Evolutionary conservation across 2,888 invertebrate genomes (phyloP).

Genomic region (Torymus texanus): DNA sequence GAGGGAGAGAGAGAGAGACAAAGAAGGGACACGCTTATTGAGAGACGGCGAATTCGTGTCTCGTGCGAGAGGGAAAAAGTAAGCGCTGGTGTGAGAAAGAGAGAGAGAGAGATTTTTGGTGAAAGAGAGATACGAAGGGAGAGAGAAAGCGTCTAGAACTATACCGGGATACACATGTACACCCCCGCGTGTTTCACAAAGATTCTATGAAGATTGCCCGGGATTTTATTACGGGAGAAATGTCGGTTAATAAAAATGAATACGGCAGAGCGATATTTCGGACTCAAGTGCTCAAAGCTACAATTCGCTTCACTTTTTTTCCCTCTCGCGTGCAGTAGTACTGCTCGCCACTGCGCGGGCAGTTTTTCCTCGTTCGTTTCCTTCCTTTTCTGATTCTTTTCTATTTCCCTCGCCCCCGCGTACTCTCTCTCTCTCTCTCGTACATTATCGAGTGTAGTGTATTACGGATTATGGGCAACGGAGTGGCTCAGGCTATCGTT

Average conservation of each 20-base stretch:
- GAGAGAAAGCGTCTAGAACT: constrained; percentile 55
- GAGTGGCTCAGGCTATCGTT: constrained; percentile 37
- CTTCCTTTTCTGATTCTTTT: constrained; percentile 12
- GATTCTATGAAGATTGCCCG: constrained; percentile 75
- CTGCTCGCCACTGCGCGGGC: too few species aligned
- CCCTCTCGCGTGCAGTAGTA: not conserved
- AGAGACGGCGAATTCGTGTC: constrained; percentile 25
- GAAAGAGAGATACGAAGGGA: constrained; percentile 36
- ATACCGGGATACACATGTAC: constrained; percentile 66
- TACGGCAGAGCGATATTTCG: constrained; percentile 60
- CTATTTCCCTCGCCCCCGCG: constrained; percentile 54
- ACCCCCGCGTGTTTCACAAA: constrained; percentile 74
- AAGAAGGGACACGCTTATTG: constrained; percentile 16
- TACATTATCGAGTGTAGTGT: constrained; percentile 21
- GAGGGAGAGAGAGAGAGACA: constrained; percentile 32
- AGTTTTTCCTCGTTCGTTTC: constrained; percentile 8
- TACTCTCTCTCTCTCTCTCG: constrained; percentile 30
- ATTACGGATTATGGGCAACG: constrained; percentile 50
- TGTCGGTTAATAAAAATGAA: constrained; percentile 76
- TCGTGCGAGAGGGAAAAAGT: constrained; percentile 3
- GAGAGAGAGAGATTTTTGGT: constrained; percentile 24
- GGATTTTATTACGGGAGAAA: constrained; percentile 75
- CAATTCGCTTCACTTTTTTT: constrained; percentile 40
- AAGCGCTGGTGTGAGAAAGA: constrained; percentile 15
- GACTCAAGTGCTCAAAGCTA: constrained; percentile 48